Evolutionary conservation across 2,797 vertebrate genomes (phyloP).

Genomic region (Poliocrania exsul): DNA sequence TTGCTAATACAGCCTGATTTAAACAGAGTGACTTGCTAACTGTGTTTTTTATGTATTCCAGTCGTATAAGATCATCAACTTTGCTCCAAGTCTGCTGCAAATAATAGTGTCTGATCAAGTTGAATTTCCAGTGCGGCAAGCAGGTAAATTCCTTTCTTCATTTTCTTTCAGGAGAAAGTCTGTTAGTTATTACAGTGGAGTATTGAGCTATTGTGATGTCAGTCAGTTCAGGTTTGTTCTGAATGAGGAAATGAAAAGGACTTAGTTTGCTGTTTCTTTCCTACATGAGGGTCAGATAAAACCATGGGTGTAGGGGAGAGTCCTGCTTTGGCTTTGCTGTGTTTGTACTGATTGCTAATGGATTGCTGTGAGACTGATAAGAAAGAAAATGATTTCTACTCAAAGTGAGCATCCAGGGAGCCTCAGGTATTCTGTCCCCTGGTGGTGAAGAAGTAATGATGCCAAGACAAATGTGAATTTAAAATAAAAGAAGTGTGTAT

Average conservation of each 20-base stretch:
- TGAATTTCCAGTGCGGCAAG: constrained; percentile 97
- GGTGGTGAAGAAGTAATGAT: background rate
- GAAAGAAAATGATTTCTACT: background rate
- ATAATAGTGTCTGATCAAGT: constrained; percentile 97
- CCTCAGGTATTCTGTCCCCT: background rate
- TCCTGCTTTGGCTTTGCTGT: background rate
- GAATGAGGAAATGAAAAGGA: background rate
- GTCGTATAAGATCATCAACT: constrained; percentile 99
- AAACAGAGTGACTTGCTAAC: background rate
- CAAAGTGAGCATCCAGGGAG: background rate
- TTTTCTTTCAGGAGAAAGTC: background rate
- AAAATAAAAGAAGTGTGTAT: background rate
- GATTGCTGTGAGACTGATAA: background rate
- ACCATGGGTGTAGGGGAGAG: background rate
- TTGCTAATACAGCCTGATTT: background rate
- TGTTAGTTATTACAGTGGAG: background rate
- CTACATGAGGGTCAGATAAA: background rate
- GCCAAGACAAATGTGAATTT: background rate
- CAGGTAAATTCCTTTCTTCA: constrained; percentile 70
- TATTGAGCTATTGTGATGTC: background rate
- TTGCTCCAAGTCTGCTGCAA: constrained; percentile 95
- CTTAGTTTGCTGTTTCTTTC: background rate
- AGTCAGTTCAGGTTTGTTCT: background rate
- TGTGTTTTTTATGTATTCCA: constrained; percentile 74
- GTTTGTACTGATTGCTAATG: constrained; percentile 5